Conservation (phyloP, 1,140 invertebrate genomes). For the Stegodyphus mimosarum region DNA sequence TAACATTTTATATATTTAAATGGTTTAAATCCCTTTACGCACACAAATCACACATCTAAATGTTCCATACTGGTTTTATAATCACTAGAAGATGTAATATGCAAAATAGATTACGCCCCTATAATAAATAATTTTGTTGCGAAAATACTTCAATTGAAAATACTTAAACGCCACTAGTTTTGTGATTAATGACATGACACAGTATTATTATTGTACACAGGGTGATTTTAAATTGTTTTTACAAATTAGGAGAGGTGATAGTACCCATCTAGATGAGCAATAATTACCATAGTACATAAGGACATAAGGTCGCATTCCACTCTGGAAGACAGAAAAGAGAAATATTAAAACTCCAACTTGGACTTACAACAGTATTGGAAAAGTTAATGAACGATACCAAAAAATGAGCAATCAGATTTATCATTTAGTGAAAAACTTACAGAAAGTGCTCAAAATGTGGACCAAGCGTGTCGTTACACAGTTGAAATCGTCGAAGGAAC, state of each 20-base stretch:
- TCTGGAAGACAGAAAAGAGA: background rate
- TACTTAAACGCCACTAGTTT: no score
- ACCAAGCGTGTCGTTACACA: background rate
- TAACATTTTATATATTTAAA: no score
- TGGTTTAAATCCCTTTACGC: no score
- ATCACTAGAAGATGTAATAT: no score
- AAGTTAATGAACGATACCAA: slow-evolving; percentile 1
- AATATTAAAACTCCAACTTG: slow-evolving; percentile 6
- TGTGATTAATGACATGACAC: no score
- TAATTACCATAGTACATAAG: background rate
- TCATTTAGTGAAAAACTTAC: background rate
- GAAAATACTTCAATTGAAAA: no score
- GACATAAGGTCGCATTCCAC: background rate
- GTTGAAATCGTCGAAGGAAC: slow-evolving; percentile 9
- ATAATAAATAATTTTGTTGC: no score
- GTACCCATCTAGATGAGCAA: background rate
- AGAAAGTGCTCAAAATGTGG: slow-evolving; percentile 1
- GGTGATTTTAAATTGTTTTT: slow-evolving; percentile 11
- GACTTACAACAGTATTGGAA: slow-evolving; percentile 9
- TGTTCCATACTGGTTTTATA: no score
- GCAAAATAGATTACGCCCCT: no score
- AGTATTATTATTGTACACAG: background rate
- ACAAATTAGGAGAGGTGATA: background rate
- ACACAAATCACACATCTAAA: no score
- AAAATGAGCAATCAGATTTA: background rate